Conservation (phyloP, 2,888 invertebrate genomes). For the Netelia inedita region DNA sequence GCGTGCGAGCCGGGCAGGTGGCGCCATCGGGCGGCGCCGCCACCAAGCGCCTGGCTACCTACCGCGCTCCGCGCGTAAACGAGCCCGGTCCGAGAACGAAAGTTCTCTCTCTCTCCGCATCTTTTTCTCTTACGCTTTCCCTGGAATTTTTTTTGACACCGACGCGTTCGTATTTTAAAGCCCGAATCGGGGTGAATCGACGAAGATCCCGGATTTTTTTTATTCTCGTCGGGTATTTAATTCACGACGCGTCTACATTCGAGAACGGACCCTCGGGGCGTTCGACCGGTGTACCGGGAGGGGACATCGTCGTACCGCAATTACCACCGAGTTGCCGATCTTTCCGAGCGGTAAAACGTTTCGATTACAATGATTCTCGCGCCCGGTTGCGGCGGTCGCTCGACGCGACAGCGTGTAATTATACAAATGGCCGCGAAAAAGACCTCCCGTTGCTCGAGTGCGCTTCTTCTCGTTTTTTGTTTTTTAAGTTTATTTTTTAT, state of each 20-base stretch:
- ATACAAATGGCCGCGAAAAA: constrained; percentile 45
- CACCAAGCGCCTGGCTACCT: constrained; percentile 31
- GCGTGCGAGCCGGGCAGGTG: not conserved
- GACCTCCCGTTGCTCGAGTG: constrained; percentile 18
- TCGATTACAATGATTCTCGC: constrained; percentile 65
- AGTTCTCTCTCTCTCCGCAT: constrained; percentile 64
- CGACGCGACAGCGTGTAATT: constrained; percentile 57
- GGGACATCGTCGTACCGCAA: constrained; percentile 41
- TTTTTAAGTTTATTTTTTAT: not conserved
- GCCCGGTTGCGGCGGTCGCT: constrained; percentile 14
- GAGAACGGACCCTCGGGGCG: not conserved
- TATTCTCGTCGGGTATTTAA: constrained; percentile 31
- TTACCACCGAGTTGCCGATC: constrained; percentile 47
- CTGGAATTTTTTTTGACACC: constrained; percentile 17
- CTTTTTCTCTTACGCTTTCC: constrained; percentile 23
- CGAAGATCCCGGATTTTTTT: constrained; percentile 13
- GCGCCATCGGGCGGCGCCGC: not conserved
- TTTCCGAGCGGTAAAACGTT: constrained; percentile 52
- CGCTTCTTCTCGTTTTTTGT: constrained; percentile 44
- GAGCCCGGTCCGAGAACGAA: constrained; percentile 65
- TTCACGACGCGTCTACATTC: constrained; percentile 27
- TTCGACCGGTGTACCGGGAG: not conserved
- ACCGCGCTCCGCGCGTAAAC: constrained; percentile 44
- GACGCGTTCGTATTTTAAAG: not conserved
- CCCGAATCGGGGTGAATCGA: not conserved